Evolutionary conservation across 2,113 vertebrate genomes (phyloP).

Genomic region (Oreamnos americanus): DNA sequence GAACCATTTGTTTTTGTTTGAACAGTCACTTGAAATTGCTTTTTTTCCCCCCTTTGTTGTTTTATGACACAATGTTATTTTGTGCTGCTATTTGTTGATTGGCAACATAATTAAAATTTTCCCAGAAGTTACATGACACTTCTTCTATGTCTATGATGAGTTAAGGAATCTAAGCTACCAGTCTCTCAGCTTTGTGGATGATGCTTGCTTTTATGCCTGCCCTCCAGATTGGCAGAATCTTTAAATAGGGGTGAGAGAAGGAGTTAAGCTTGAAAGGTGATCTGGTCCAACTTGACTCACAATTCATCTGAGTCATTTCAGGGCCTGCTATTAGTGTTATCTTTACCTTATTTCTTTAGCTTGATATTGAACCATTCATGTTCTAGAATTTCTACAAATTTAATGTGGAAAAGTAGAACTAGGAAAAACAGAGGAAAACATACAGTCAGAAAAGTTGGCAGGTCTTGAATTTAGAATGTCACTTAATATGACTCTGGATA

Average conservation of each 20-base stretch:
- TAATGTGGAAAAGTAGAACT: not conserved
- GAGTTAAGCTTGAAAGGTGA: not conserved
- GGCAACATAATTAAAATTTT: not conserved
- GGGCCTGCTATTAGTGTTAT: not conserved
- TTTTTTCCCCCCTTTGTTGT: not conserved
- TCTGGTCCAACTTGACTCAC: not conserved
- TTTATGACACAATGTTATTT: conserved; percentile 41
- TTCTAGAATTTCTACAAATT: not conserved
- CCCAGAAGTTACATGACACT: not conserved
- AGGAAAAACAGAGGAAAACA: not conserved
- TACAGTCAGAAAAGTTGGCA: not conserved
- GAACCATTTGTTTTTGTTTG: not conserved
- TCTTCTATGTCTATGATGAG: conserved; percentile 1
- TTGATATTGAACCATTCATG: not conserved
- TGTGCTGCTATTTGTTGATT: not conserved
- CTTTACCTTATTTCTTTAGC: too few species aligned
- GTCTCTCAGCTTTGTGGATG: conserved; percentile 57
- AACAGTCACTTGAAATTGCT: not conserved
- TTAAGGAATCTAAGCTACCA: conserved; percentile 63
- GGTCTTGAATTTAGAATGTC: not conserved
- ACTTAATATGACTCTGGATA: not conserved
- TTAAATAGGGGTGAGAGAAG: not conserved
- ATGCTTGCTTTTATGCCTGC: not conserved
- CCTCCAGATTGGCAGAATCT: not conserved
- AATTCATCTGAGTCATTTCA: not conserved